phyloP scores from a whole-genome alignment of 2,797 vertebrate genomes.

The Poeciliopsis turneri region DNA sequence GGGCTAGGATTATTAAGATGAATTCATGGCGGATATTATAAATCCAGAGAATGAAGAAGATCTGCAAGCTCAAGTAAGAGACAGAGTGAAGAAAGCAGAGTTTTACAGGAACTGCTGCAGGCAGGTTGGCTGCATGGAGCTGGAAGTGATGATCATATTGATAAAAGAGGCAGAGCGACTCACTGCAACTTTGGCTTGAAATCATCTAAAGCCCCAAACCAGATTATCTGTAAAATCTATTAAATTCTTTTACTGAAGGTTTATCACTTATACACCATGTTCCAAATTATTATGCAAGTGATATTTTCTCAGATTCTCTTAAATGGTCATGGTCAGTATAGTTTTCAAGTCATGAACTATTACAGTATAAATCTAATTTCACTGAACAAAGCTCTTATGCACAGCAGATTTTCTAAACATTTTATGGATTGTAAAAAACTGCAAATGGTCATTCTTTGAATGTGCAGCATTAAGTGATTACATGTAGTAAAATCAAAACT shows the following conservation, averaged over 20 bases:
- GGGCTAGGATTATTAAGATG: not conserved
- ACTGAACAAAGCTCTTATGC: too few species aligned
- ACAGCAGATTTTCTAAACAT: too few species aligned
- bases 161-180: not conserved
- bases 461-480: too few species aligned
- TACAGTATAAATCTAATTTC: too few species aligned
- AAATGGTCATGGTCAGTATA: too few species aligned
- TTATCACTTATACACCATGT: too few species aligned
- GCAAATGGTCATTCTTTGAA: too few species aligned
- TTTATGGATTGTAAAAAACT: too few species aligned
- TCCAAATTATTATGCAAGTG: too few species aligned
- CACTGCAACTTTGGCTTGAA: not conserved
- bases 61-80: constrained; percentile 80
- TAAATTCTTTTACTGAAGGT: not conserved
- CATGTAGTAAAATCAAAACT: too few species aligned
- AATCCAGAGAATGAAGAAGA: constrained; percentile 65
- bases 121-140: not conserved
- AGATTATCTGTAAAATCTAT: not conserved
- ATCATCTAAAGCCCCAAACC: not conserved
- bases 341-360: too few species aligned
- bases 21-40: constrained; percentile 58
- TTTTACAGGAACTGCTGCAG: not conserved
- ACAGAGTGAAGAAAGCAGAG: not conserved
- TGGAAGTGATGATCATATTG: not conserved
- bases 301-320: too few species aligned